Conservation (phyloP, 2,888 invertebrate genomes). For the Athalia cordata region DNA sequence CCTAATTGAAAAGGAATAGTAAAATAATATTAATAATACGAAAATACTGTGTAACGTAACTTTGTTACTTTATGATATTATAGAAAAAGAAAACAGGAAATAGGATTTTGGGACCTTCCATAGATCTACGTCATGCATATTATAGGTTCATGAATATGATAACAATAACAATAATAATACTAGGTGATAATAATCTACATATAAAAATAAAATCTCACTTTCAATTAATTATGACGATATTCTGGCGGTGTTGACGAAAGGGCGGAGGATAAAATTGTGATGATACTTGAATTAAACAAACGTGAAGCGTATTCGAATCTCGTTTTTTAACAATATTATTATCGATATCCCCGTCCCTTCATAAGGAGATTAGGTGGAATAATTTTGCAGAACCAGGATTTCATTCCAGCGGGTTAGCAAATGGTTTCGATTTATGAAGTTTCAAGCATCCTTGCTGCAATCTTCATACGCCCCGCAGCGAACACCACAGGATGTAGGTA, state of each 20-base stretch:
- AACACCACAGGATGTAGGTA: background rate
- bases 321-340: too few relatives aligned
- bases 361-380: background rate
- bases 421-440: background rate
- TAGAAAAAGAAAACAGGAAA: slow-evolving; percentile 45
- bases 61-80: slow-evolving; percentile 42
- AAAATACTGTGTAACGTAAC: slow-evolving; percentile 26
- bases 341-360: background rate
- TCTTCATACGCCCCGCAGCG: slow-evolving; percentile 8
- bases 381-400: background rate
- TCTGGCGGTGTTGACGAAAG: background rate
- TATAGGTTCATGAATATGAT: slow-evolving; percentile 11
- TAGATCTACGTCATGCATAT: slow-evolving; percentile 49
- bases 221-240: background rate
- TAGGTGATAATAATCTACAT: too few relatives aligned
- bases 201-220: too few relatives aligned
- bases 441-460: background rate
- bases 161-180: background rate
- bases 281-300: background rate
- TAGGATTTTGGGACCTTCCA: slow-evolving; percentile 63
- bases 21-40: slow-evolving; percentile 46
- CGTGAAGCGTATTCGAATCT: too few relatives aligned
- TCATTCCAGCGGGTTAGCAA: background rate
- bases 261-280: slow-evolving; percentile 11
- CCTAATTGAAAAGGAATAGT: slow-evolving; percentile 35